Evolutionary conservation across 2,113 vertebrate genomes (phyloP), one percentile per base, ranked within the genome.

Genomic region (Pseudopodoces humilis): DNA sequence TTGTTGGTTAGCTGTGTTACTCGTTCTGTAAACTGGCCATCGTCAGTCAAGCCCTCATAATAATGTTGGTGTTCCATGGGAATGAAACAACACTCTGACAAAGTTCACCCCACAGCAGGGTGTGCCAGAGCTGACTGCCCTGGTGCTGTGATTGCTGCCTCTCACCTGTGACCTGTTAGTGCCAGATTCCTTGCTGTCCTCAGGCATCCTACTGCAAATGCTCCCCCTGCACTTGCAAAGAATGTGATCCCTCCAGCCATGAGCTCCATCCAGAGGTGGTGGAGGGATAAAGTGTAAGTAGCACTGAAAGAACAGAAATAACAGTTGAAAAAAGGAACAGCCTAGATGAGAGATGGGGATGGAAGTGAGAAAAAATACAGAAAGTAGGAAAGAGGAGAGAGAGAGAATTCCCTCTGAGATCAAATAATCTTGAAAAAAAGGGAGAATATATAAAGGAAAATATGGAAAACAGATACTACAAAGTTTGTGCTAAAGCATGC

Each of bases 221-320:
- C 33, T 83, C 5, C 15, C 31, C 11, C 15, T 56, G 47, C 0
- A 0, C 35, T 63, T 41, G 76, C 67, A 59, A 2, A 44, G 33
- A 65, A 17, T 0, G 0, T 17, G 52, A 71, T 59, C 86, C n/a
- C 60, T 56, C 19, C 53, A 81, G 77, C 50, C 3, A 1, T 9
- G 56, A 52, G 59, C 69, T 94, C 30, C 41, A 3, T 44, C 44
- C 58, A 56, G 16, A 79, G 35, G 31, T 25, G 44, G 24, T 11
- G 31, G 65, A 84, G n/a, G 28, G 31, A 22, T 63, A 10, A 64
- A 64, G 20, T 63, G 35, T 44, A 59, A 33, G 35, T 64, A 44
- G 62, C 52, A 52, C 30, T 52, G n/a, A 47, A 59, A 90, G 56
- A 72, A 49, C 19, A 82, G 86, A 85, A 93, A 39, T 50, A 33